Evolutionary conservation across 2,113 vertebrate species (phyloP).

Genomic region (Hyaena hyaena): DNA sequence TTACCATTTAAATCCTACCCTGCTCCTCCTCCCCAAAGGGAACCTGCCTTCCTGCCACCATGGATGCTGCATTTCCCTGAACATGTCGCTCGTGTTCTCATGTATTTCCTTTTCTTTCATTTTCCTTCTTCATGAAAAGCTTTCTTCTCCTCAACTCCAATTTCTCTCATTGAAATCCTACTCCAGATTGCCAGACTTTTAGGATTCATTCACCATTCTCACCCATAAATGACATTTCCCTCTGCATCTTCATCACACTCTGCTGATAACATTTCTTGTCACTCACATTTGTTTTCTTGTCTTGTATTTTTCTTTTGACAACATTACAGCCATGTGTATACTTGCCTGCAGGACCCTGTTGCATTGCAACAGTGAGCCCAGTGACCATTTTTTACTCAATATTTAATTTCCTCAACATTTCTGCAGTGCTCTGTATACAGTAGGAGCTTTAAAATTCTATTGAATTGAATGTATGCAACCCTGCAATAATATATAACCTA

Average conservation of each 20-base stretch:
- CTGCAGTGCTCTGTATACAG: not conserved
- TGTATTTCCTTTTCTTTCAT: not conserved
- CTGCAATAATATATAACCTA: not conserved
- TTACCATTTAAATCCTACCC: not conserved
- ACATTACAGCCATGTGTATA: not conserved
- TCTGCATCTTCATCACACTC: not conserved
- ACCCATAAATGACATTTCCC: not conserved
- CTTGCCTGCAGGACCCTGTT: not conserved
- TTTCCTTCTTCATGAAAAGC: not conserved
- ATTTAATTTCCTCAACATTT: slow-evolving; percentile 13
- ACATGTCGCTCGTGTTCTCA: not conserved
- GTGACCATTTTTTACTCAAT: not conserved
- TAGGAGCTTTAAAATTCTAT: not conserved
- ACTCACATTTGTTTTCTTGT: not conserved
- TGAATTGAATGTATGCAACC: not conserved
- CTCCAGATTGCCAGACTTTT: not conserved
- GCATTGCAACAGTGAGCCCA: not conserved
- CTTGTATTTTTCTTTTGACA: not conserved
- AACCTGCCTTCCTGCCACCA: not conserved
- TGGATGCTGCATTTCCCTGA: not conserved
- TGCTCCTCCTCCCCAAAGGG: not conserved
- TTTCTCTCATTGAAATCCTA: not conserved
- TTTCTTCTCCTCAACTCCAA: not conserved
- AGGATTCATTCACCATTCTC: not conserved
- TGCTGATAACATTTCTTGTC: not conserved